Conservation (phyloP, 2,113 vertebrate species). For the Sinocyclocheilus anshuiensis region DNA sequence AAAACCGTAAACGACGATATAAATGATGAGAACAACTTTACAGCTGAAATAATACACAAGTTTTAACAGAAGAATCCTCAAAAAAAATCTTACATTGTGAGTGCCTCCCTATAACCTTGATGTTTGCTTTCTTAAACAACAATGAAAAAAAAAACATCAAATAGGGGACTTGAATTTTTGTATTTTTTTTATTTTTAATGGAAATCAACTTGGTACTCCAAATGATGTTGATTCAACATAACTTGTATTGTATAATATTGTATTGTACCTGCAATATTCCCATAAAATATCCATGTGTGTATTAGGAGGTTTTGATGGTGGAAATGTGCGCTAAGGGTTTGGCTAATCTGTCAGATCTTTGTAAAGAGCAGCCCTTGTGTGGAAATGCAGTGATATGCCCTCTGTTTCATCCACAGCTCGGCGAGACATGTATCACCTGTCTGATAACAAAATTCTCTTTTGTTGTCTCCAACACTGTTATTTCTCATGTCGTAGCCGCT, state of each 20-base stretch:
- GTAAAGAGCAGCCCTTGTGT: constrained; percentile 20
- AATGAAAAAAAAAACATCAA: background rate
- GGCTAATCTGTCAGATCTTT: background rate
- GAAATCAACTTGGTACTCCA: background rate
- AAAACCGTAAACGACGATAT: background rate
- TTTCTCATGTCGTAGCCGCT: constrained; percentile 10
- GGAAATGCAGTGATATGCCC: constrained; percentile 32
- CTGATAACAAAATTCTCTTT: constrained; percentile 39
- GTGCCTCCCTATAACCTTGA: background rate
- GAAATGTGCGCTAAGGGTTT: background rate
- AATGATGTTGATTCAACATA: background rate
- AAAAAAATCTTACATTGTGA: background rate
- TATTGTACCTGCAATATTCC: background rate
- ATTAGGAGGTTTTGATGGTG: background rate
- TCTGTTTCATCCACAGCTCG: constrained; percentile 32
- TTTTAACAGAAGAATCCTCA: background rate
- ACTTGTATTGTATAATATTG: background rate
- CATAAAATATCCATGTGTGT: background rate
- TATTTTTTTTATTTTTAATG: constrained; percentile 21
- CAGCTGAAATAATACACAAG: background rate
- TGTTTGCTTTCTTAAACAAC: background rate
- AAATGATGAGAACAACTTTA: background rate
- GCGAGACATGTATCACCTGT: constrained; percentile 48
- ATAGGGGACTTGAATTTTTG: no score
- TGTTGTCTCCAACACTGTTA: constrained; percentile 35